Evolutionary conservation across 1,140 invertebrate genomes (phyloP), one percentile per base, ranked within the genome.

Genomic region (Dendrolimus kikuchii): DNA sequence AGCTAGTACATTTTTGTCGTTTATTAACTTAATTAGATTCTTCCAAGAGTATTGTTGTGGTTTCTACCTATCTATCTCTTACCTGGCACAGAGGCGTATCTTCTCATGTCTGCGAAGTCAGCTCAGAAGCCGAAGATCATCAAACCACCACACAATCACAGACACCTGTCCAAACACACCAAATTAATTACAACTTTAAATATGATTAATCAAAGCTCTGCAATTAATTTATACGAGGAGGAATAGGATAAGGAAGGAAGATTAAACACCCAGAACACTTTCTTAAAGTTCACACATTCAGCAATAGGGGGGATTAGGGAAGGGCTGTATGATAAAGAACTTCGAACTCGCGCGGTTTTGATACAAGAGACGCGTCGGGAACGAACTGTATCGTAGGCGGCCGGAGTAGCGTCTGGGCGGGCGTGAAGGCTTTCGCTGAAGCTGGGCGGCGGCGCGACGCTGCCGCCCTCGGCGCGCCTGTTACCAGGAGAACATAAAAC

Each of bases 401-500:
- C 64, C 77, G 71, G 60, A 55, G 66, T 60, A 64, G 81, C 78
- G 74, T 85, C 81, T 85, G 81, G 71, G 64, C 75, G 72, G 79
- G 52, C 51, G 60, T 58, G 65, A 48, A 23, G 23, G 23, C 23
- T 23, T 23, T 23, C 23, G 23, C 23, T 23, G 23, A 23, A 64
- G 66, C 57, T 77, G 71, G 78, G 78, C 81, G 80, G 77, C 82
- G 80, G 77, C 80, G 82, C 78, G 78, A 66, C 76, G 64, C 60
- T 69, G 71, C 81, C 74, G 81, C 81, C 81, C 81, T 77, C 79
- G 78, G 80, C 80, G 80, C 81, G 81, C 79, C 77, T 74, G 66
- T 60, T 75, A 85, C 80, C 71, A 81, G 81, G 78, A 55, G 42
- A 56, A 4, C 78, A 85, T 58, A 68, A 62, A 7, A 6, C 40